phyloP scores from a whole-genome alignment of 2,113 vertebrate genomes.

The Ariopsis seemanni region DNA sequence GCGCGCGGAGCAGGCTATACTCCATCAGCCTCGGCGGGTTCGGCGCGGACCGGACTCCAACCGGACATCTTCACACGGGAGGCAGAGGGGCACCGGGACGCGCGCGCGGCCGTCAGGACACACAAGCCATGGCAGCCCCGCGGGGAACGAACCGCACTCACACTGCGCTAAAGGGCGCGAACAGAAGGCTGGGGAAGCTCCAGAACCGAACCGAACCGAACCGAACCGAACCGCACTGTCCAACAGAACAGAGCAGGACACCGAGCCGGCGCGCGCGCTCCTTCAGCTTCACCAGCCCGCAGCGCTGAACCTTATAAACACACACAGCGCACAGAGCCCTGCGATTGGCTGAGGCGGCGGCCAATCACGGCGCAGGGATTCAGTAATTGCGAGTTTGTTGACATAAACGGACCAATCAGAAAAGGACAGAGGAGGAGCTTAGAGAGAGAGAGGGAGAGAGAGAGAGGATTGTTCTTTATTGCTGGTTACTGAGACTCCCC shows the following conservation, averaged over 20 bases:
- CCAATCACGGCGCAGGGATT: constrained; percentile 50
- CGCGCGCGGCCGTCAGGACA: constrained; percentile 55
- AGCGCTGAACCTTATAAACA: constrained; percentile 62
- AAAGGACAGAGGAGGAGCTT: constrained; percentile 51
- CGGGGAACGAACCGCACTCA: constrained; percentile 20
- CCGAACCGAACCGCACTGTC: no score
- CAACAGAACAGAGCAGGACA: no score
- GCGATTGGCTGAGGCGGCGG: constrained; percentile 49
- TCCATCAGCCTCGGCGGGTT: constrained; percentile 77
- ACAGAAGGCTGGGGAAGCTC: background rate
- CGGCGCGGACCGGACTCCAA: constrained; percentile 66
- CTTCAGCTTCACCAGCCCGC: constrained; percentile 26
- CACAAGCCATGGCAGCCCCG: constrained; percentile 54
- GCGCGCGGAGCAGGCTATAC: constrained; percentile 81
- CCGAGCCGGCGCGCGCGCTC: no score
- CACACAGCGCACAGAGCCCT: background rate
- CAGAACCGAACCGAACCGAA: background rate
- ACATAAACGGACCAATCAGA: constrained; percentile 63
- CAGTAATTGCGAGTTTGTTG: constrained; percentile 56
- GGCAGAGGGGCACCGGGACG: constrained; percentile 54
- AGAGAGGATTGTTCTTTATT: constrained; percentile 15
- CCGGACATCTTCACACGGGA: constrained; percentile 71
- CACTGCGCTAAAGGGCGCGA: background rate
- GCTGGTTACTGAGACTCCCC: background rate
- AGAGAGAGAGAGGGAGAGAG: constrained; percentile 29